A percentile compares a stretch with the other conserved stretches of the same genome.
Conservation (phyloP, 2,113 vertebrate genomes). For the Dendropsophus ebraccatus region DNA sequence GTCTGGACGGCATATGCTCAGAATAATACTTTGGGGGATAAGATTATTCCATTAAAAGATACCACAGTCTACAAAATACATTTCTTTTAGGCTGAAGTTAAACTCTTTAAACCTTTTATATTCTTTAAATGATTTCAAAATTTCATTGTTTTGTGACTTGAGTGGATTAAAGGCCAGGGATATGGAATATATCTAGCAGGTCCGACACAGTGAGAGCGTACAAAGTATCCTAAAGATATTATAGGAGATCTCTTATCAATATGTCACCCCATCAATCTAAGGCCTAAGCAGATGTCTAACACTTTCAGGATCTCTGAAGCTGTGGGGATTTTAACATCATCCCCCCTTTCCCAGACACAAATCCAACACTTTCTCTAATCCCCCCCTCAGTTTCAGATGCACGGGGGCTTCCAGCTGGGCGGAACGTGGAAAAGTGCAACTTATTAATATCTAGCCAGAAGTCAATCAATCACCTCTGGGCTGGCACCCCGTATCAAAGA, state of each 20-base stretch:
- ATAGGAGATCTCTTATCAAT: slow-evolving; percentile 52
- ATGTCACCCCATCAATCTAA: slow-evolving; percentile 51
- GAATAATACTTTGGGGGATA: neutral
- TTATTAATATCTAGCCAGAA: slow-evolving; percentile 66
- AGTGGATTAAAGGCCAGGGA: neutral
- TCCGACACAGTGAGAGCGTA: slow-evolving; percentile 38
- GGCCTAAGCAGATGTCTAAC: slow-evolving; percentile 51
- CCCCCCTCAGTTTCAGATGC: slow-evolving; percentile 56
- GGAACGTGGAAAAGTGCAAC: slow-evolving; percentile 65
- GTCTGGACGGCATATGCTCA: slow-evolving; percentile 12
- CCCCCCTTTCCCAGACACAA: slow-evolving; percentile 46
- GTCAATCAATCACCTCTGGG: slow-evolving; percentile 69
- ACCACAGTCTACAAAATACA: neutral
- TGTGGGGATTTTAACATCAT: slow-evolving; percentile 26
- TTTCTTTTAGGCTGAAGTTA: neutral
- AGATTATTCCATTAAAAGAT: slow-evolving; percentile 20
- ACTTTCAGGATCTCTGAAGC: slow-evolving; percentile 23
- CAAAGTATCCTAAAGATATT: slow-evolving; percentile 55
- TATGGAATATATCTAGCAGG: slow-evolving; percentile 33
- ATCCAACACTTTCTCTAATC: slow-evolving; percentile 50
- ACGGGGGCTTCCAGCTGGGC: slow-evolving; percentile 64
- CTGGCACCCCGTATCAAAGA: slow-evolving; percentile 72
- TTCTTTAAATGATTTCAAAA: neutral
- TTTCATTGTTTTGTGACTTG: slow-evolving; percentile 26
- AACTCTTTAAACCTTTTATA: slow-evolving; percentile 27